Evolutionary conservation across 2,797 vertebrate genomes (phyloP), one percentile per base, ranked within the genome.

Genomic region (Peromyscus attwateri): DNA sequence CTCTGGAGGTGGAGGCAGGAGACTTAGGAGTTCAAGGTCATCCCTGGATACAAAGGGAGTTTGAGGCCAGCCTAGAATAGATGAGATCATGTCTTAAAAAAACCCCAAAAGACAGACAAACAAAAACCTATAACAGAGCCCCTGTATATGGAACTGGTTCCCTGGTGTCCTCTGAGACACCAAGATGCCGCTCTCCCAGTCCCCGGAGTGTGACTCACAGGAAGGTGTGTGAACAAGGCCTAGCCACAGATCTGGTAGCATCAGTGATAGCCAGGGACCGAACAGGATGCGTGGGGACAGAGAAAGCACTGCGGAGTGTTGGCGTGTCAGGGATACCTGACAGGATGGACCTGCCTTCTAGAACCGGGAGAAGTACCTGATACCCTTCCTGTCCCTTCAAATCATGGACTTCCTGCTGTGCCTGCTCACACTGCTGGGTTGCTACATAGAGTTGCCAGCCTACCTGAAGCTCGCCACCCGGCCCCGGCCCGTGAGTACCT

Each of bases 371-470:
- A 98, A 95, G 92, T 98, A 98, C 95, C 95, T 99, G 91, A 95
- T 99, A 52, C 99, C 99, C 0, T 99, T 99, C 97, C 95, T 98
- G 92, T 98, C 98, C 94, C 97, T 99, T 71, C 98, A 99, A 98
- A 91, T 98, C 95, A 97, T 99, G 95, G 99, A 99, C 95, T 98
- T 98, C 87, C 97, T 98, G 62, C 97, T 99, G 91, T 99, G 98
- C 94, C 91, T 98, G 90, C 97, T 99, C n/a, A 99, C 98, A 0
- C 87, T 99, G 95, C 98, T 99, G 98, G 98, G 98, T 52, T 97
- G 97, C 96, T 98, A 98, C 87, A 97, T 98, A 11, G 98, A 98
- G 95, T 95, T 99, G 77, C 99, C 99, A 0, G 97, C 93, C 0
- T 97, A 98, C 71, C 57, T 98, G 95, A 98, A 94, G 7, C 94